phyloP scores from a whole-genome alignment of 2,888 invertebrate genomes.

The Sminthurides aquaticus region DNA sequence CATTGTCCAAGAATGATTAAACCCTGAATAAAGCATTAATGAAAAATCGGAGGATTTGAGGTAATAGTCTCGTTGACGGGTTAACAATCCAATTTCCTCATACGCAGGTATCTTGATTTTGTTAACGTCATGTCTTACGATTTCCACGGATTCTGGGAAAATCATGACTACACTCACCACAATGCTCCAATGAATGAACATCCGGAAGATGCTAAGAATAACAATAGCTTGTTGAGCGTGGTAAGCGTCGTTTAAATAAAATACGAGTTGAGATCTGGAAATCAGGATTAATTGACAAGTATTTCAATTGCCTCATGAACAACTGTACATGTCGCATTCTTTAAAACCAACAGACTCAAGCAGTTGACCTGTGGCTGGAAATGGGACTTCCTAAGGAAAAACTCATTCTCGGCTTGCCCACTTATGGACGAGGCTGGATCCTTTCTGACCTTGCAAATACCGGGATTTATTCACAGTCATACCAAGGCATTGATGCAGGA shows the following conservation, averaged over 20 bases:
- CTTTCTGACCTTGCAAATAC: constrained; percentile 15
- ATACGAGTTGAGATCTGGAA: no score
- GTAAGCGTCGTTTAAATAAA: constrained; percentile 34
- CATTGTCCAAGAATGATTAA: background rate
- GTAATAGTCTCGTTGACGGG: no score
- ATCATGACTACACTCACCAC: constrained; percentile 42
- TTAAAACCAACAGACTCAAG: constrained; percentile 3
- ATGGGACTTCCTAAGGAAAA: constrained; percentile 21
- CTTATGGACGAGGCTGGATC: constrained; percentile 26
- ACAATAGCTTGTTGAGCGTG: constrained; percentile 40
- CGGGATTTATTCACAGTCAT: constrained; percentile 16
- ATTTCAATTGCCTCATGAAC: no score
- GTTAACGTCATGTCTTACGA: constrained; percentile 47
- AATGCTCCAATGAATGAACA: constrained; percentile 44
- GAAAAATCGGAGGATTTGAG: no score
- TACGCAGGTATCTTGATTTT: constrained; percentile 44
- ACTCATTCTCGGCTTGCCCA: constrained; percentile 22
- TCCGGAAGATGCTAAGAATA: constrained; percentile 39
- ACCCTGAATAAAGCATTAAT: no score
- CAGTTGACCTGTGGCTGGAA: constrained; percentile 13
- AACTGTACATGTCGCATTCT: no score
- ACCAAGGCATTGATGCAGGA: constrained; percentile 11
- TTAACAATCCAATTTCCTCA: no score
- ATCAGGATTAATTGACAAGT: no score
- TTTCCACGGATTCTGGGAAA: constrained; percentile 44